Base-by-base conservation (phyloP, 2,113 vertebrate species). In the Pachyramphus minor region DNA sequence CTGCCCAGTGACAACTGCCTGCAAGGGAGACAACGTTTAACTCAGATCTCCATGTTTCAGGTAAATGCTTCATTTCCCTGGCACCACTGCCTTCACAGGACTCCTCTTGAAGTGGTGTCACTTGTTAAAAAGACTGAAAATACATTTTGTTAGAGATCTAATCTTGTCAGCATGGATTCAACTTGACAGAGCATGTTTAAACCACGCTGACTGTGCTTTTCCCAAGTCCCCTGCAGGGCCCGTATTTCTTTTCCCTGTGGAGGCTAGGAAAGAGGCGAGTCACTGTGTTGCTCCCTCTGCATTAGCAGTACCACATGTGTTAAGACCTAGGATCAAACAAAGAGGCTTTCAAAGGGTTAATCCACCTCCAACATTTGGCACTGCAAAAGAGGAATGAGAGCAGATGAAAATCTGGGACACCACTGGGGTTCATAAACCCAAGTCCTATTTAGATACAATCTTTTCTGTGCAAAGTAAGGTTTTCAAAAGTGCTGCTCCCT, bases 111-210 rank as follows among this genome's bases (percentile, higher is more conserved):
- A 69, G 76, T 3, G 1, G 21, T 20, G 42, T 14, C 33, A 13
- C 45, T 92, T 50, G 21, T 85, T 73, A 50, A 39, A 39, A 76
- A 56, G 66, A 75, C 72, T 56, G 52, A 82, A 78, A 85, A 93
- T 37, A 42, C 55, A 30, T 86, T 94, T 76, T 81, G 68, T 77
- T 75, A 95, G 85, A 80, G 23, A 35, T 66, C 67, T 93, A 4
- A 90, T 86, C 88, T 55, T 83, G 55, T 92, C 86, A 74, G 27
- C 1, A 2, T 24, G 50, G 83, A 95, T 92, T 86, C 45, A 24
- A 71, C 72, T 59, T 93, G 92, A 93, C 59, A 88, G 85, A 69
- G 72, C 75, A 68, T n/a, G 83, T 79, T 87, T 55, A 87, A 83
- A 80, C 83, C 45, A 59, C 2, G 3, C 2, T 77, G 67, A 50